Base-by-base conservation (phyloP, 1,140 invertebrate genomes). In the Drosophila bocki region DNA sequence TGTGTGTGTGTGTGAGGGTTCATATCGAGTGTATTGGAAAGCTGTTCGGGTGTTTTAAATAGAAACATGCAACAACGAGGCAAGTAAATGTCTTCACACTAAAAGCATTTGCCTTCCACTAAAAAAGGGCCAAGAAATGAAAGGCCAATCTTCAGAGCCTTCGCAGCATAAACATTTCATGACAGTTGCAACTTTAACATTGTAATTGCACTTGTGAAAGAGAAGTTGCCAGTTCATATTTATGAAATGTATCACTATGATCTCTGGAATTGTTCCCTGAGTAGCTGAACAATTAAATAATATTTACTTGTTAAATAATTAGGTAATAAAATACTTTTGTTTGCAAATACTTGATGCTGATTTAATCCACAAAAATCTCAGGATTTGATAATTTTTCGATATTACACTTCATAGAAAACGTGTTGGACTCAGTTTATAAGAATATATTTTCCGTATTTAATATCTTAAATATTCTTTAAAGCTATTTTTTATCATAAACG, bases 11-110 rank as follows among this genome's bases (percentile, higher is more conserved):
- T 61, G 53, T 57, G 29, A 56, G 69, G 44, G 45, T 53, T 17
- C 78, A 78, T 70, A 70, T 78, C 67, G 75, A 75, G 42, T 82
- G 59, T 86, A 78, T 78, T 78, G 78, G 62, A 75, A 77, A 70
- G 63, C 81, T 74, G 62, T 80, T 48, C 58, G 56, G 54, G 61
- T 54, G 47, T 65, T 80, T 85, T 85, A 85, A 85, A 85, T 85
- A 81, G 82, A 85, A 85, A 81, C 82, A 78, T 85, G 82, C 58
- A 68, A 47, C 69, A 79, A 68, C 61, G 67, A 42, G 58, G 39
- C 45, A 50, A 54, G 78, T 64, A 82, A 80, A 83, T 76, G 81
- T 83, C 75, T 85, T 81, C 75, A 75, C 82, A 81, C 82, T 85
- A 85, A 85, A 85, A 85, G 82, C 82, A 81, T 81, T 82, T 59